Base-by-base conservation (phyloP, 2,113 vertebrate genomes). In the Myrmecobius fasciatus region DNA sequence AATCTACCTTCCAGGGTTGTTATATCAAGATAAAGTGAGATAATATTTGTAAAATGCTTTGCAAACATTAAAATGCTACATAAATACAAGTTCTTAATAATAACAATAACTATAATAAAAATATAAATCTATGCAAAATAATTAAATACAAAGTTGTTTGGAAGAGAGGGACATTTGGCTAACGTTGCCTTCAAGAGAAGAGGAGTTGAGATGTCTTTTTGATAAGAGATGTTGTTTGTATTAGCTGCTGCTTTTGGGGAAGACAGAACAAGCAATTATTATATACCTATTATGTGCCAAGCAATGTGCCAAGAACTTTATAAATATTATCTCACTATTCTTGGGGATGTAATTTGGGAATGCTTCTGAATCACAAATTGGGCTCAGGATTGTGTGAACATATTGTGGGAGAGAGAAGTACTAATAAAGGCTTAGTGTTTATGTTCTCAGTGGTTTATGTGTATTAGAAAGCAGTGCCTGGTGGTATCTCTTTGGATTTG, bases 401-500 rank as follows among this genome's bases (percentile, higher is more conserved):
- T 93, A 25, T 54, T 52, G 24, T 52, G 56, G 25, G 43, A 51
- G 28, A 22, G 26, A 56, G 56, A 94, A 56, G 22, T 43, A 91
- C 90, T 94, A 22, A 92, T 36, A 17, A 92, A 94, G 88, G 52
- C 49, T 43, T 53, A 90, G 43, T 4, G 53, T 31, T 91, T 48
- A 11, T 43, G 47, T 24, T 20, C 49, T 12, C 46, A 49, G 7
- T 52, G 17, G 49, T 90, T 25, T 10, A 47, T 47, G 17, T 5
- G 3, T n/a, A 46, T 47, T 75, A 51, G 94, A 90, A 95, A 95
- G 91, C n/a, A 91, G 14, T 49, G 9, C 60, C 92, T n/a, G n/a
- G n/a, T n/a, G 11, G 25, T 25, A 1, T 95, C 90, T 97, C 90
- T 96, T 92, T 96, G 51, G 60, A 93, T 91, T 93, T 36, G 10